Percentiles rank a stretch among this genome's conserved stretches.
Conservation (phyloP, 2,797 vertebrate genomes). For the Pangasius macronema region DNA sequence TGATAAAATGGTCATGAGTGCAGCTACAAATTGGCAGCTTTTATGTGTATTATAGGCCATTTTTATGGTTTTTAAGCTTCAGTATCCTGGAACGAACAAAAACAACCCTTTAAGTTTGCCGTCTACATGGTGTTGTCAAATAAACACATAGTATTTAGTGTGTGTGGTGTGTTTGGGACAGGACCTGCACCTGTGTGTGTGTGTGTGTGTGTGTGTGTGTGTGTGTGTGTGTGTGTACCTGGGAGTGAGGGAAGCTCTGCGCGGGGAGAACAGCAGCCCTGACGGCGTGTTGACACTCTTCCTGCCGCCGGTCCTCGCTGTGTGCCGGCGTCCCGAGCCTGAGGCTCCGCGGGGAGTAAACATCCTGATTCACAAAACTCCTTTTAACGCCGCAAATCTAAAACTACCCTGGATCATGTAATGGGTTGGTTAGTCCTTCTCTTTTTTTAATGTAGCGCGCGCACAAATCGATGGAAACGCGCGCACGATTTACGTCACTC, state of each 20-base stretch:
- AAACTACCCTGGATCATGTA: neutral
- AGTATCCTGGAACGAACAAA: neutral
- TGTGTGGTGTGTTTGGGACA: neutral
- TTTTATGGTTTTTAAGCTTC: neutral
- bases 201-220: neutral
- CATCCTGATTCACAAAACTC: slow-evolving; percentile 57
- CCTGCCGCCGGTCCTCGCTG: slow-evolving; percentile 63
- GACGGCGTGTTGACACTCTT: slow-evolving; percentile 64
- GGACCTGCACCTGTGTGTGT: neutral
- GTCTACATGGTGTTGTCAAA: neutral
- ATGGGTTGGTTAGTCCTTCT: neutral
- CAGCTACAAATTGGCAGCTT: neutral
- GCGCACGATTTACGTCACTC: neutral
- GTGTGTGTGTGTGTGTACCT: slow-evolving; percentile 58
- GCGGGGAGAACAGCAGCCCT: slow-evolving; percentile 72
- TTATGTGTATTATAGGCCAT: neutral
- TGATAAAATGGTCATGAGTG: neutral
- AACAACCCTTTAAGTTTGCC: neutral
- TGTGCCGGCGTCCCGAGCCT: slow-evolving; percentile 69
- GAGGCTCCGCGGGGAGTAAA: slow-evolving; percentile 69
- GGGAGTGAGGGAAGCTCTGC: slow-evolving; percentile 65
- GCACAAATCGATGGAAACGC: neutral
- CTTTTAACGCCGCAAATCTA: neutral
- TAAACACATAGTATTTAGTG: neutral
- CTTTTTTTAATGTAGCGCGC: neutral